These are phyloP conservation scores for Oasisia sp. DNA, from an alignment of 2,888 invertebrate genomes.

Conservation along the genomic window DNA sequence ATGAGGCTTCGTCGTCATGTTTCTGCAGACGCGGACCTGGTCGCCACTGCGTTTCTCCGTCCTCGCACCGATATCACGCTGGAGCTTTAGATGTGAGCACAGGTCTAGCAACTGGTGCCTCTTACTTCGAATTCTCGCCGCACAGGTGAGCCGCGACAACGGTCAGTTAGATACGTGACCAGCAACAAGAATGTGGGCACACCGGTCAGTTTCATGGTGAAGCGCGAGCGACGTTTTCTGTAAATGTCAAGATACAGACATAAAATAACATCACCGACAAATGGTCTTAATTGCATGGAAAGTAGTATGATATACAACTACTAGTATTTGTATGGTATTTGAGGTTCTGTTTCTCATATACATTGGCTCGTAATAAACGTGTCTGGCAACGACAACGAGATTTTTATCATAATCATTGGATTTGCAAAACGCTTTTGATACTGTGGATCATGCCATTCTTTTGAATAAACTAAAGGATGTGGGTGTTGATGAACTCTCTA, in stretches of 20 bases:
- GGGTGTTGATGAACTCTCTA: too few relatives aligned
- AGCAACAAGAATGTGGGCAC: background rate
- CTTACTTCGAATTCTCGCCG: slow-evolving; percentile 24
- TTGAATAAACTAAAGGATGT: too few relatives aligned
- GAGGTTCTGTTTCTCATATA: too few relatives aligned
- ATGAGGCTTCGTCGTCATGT: slow-evolving; percentile 20
- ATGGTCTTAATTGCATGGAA: too few relatives aligned
- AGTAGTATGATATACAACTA: too few relatives aligned
- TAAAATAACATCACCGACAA: background rate
- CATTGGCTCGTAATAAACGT: too few relatives aligned
- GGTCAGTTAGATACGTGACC: background rate
- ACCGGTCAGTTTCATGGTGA: background rate
- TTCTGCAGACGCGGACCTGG: background rate
- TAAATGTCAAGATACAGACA: background rate
- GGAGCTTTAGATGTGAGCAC: background rate
- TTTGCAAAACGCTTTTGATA: too few relatives aligned
- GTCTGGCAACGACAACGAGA: too few relatives aligned
- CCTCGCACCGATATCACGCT: background rate
- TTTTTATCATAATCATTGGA: too few relatives aligned
- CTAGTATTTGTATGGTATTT: too few relatives aligned
- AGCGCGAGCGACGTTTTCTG: background rate
- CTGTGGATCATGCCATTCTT: too few relatives aligned
- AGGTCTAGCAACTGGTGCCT: background rate
- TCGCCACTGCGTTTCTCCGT: background rate
- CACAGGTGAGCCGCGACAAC: slow-evolving; percentile 8